These are phyloP conservation scores for Ladona fulva DNA, from an alignment of 1,140 invertebrate genomes.

Conservation along the genomic window DNA sequence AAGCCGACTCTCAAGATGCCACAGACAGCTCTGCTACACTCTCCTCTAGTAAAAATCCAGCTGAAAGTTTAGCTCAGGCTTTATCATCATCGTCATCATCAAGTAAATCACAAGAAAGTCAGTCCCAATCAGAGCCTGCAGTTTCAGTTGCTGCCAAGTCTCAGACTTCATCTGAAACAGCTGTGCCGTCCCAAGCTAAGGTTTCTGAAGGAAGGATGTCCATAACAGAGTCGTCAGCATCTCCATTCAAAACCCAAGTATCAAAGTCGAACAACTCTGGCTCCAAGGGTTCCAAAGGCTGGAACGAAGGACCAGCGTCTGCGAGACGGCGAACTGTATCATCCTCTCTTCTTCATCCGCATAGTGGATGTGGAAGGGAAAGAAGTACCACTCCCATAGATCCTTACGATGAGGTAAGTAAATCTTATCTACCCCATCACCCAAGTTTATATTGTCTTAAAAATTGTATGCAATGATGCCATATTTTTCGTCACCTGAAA, in stretches of 20 bases:
- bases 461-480: too few relatives aligned
- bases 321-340: neutral
- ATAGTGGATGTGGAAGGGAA: neutral
- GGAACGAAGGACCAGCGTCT: neutral
- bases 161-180: neutral
- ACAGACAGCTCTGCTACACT: neutral
- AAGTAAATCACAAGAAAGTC: too few relatives aligned
- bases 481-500: too few relatives aligned
- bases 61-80: neutral
- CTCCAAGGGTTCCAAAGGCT: neutral
- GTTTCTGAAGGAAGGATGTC: neutral
- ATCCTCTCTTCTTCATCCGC: neutral
- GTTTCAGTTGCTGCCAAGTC: neutral
- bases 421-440: too few relatives aligned
- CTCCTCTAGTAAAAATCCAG: neutral
- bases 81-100: too few relatives aligned
- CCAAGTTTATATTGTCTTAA: too few relatives aligned
- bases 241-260: neutral
- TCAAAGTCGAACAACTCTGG: neutral
- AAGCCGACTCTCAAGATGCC: neutral
- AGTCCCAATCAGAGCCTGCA: too few relatives aligned
- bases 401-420: neutral
- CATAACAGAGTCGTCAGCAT: too few relatives aligned
- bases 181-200: neutral
- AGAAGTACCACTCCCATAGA: neutral